Evolutionary conservation across 2,797 vertebrate species (phyloP).

Genomic region (Amazonetta brasiliensis): DNA sequence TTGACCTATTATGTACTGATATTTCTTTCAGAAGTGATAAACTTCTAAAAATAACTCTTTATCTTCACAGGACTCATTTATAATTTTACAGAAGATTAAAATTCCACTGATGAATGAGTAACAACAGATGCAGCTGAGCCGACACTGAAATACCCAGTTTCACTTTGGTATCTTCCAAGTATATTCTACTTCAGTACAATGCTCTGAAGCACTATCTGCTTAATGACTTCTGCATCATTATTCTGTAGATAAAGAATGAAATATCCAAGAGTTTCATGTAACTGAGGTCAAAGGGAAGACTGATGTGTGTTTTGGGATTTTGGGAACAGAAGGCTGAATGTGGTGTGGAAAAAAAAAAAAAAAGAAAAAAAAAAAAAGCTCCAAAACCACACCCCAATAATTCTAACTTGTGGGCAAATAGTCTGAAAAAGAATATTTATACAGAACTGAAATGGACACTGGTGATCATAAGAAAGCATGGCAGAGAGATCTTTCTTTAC

Average conservation of each 20-base stretch:
- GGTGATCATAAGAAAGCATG: background rate
- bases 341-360: background rate
- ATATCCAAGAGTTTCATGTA: background rate
- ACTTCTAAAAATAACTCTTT: constrained; percentile 59
- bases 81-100: constrained; percentile 53
- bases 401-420: constrained; percentile 7
- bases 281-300: background rate
- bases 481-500: background rate
- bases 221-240: background rate
- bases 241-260: constrained; percentile 25
- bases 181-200: constrained; percentile 35
- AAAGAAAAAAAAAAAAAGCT: background rate
- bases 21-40: constrained; percentile 61
- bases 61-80: constrained; percentile 44
- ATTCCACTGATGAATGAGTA: constrained; percentile 58
- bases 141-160: constrained; percentile 54
- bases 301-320: background rate
- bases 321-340: background rate
- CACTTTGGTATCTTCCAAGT: constrained; percentile 43
- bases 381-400: background rate
- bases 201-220: background rate
- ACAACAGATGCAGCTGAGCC: constrained; percentile 33
- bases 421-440: background rate
- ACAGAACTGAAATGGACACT: background rate
- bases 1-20: constrained; percentile 19